phyloP scores from a whole-genome alignment of 2,113 vertebrate species.

The Pedetes capensis region DNA sequence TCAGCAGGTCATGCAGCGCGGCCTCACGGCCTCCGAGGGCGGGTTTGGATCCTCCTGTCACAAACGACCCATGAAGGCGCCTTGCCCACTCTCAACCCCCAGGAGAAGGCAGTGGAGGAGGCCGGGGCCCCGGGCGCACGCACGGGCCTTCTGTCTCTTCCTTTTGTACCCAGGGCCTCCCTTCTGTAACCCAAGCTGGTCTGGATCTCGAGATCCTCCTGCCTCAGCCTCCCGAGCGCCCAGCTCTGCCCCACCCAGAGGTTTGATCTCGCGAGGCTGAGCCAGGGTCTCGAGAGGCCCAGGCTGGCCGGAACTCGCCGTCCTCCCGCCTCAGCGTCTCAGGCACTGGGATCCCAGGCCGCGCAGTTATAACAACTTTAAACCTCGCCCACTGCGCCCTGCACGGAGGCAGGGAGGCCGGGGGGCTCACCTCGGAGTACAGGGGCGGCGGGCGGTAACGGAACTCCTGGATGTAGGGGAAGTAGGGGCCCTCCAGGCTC shows the following conservation, averaged over 20 bases:
- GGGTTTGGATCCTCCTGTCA: slow-evolving; percentile 95
- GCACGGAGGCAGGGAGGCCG: not conserved
- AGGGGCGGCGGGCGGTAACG: slow-evolving; percentile 93
- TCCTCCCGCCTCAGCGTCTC: not conserved
- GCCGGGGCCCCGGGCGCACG: not conserved
- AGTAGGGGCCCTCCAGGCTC: slow-evolving; percentile 88
- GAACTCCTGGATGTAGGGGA: slow-evolving; percentile 94
- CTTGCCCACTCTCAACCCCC: not conserved
- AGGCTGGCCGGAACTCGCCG: not conserved
- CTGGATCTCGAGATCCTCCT: not conserved
- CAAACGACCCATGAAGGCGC: not conserved
- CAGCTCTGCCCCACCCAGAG: too few relatives aligned
- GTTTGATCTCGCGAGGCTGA: too few relatives aligned
- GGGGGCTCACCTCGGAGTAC: slow-evolving; percentile 90
- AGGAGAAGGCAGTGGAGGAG: not conserved
- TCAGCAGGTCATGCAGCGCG: slow-evolving; percentile 97
- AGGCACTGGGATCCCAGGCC: too few relatives aligned
- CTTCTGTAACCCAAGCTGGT: not conserved
- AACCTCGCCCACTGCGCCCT: too few relatives aligned
- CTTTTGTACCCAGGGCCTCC: too few relatives aligned
- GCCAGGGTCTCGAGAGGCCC: too few relatives aligned
- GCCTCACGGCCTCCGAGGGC: slow-evolving; percentile 82
- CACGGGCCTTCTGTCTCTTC: not conserved
- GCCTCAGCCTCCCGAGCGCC: not conserved
- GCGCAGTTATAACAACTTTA: not conserved